Conservation (phyloP, 2,888 invertebrate species). For the Timema podura region DNA sequence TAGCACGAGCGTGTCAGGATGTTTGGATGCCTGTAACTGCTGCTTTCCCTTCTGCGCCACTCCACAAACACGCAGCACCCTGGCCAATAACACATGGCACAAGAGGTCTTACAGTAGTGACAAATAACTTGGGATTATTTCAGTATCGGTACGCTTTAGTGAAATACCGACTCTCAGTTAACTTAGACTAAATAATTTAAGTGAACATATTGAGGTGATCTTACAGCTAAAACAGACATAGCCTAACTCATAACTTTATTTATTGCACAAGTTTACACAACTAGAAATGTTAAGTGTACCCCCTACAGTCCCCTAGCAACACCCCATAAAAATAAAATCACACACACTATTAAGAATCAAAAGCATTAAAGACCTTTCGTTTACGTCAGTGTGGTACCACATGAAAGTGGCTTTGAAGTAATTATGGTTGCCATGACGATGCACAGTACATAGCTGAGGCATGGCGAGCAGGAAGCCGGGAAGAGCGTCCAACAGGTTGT, state of each 20-base stretch:
- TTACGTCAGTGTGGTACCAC: constrained; percentile 49
- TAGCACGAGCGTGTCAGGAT: constrained; percentile 39
- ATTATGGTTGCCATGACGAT: constrained; percentile 49
- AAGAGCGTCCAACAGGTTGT: constrained; percentile 47
- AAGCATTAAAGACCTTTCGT: constrained; percentile 39
- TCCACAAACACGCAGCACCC: constrained; percentile 25
- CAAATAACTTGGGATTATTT: neutral
- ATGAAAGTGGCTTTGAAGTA: constrained; percentile 50
- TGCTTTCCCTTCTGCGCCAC: constrained; percentile 21
- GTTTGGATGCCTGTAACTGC: neutral
- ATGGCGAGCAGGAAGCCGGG: constrained; percentile 47
- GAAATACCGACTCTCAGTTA: too few relatives aligned
- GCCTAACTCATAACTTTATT: too few relatives aligned
- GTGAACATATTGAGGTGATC: too few relatives aligned
- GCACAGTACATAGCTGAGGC: constrained; percentile 45
- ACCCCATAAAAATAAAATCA: neutral
- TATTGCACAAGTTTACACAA: too few relatives aligned
- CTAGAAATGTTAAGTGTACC: too few relatives aligned
- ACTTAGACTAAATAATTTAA: too few relatives aligned
- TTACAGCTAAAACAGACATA: too few relatives aligned
- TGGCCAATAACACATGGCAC: constrained; percentile 2
- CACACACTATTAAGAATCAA: neutral
- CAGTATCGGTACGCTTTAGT: neutral
- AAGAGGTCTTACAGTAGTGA: neutral
- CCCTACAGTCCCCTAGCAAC: neutral